These are phyloP conservation scores for Eptatretus atami DNA, from an alignment of 2,797 vertebrate genomes.

Conservation along the genomic window DNA sequence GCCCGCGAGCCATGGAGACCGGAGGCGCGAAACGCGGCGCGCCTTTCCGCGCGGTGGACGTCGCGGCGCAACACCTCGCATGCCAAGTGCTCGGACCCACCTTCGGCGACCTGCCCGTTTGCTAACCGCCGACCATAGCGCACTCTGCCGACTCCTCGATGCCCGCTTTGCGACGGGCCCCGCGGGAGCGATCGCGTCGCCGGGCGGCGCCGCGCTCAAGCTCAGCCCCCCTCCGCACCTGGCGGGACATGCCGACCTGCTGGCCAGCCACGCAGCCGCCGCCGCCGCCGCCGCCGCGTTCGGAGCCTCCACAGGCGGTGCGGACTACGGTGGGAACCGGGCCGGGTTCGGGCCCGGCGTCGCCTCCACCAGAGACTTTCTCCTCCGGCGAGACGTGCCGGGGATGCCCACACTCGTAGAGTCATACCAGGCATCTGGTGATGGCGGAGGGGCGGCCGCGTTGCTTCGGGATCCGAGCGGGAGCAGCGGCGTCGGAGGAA, in stretches of 20 bases:
- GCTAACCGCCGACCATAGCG: slow-evolving; percentile 21
- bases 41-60: slow-evolving; percentile 70
- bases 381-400: background rate
- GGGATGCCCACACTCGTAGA: background rate
- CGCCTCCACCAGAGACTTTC: background rate
- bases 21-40: slow-evolving; percentile 78
- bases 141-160: slow-evolving; percentile 57
- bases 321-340: slow-evolving; percentile 38
- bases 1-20: slow-evolving; percentile 93
- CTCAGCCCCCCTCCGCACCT: slow-evolving; percentile 45
- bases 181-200: slow-evolving; percentile 53
- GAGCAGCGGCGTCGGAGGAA: slow-evolving; percentile 19
- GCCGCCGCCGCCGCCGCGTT: slow-evolving; percentile 29
- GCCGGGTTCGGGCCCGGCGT: slow-evolving; percentile 17
- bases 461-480: background rate
- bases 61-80: slow-evolving; percentile 28
- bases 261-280: slow-evolving; percentile 29
- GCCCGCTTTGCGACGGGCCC: slow-evolving; percentile 61
- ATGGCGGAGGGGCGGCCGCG: background rate
- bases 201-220: slow-evolving; percentile 69
- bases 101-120: background rate
- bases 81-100: background rate
- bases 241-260: slow-evolving; percentile 36
- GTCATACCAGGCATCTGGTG: background rate
- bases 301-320: slow-evolving; percentile 37